These are phyloP conservation scores for Sphyrna mokarran DNA, from an alignment of 2,113 vertebrate species.

Conservation along the genomic window DNA sequence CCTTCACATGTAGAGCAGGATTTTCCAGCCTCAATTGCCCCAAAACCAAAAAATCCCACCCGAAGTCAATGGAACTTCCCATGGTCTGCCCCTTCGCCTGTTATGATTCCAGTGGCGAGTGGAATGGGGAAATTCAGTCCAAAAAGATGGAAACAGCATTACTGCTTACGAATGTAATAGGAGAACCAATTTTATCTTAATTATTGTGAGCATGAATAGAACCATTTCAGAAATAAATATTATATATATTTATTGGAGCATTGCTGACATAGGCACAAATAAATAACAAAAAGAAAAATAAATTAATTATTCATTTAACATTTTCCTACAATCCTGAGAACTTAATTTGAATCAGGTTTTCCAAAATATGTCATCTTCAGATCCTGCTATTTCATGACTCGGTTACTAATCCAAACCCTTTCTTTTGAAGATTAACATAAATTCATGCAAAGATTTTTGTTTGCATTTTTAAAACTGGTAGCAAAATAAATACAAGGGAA, in stretches of 20 bases:
- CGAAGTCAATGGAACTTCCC: too few species aligned
- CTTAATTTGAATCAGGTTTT: background rate
- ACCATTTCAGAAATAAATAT: background rate
- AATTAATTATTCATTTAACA: background rate
- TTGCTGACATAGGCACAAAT: background rate
- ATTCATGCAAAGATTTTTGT: background rate
- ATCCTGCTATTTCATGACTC: background rate
- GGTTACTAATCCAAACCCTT: background rate
- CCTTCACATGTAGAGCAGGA: background rate
- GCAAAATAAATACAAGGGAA: conserved; percentile 1
- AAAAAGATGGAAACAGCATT: background rate
- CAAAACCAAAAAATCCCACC: too few species aligned
- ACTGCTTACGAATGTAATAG: background rate
- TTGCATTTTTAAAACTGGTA: background rate
- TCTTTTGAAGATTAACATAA: background rate
- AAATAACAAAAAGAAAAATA: background rate
- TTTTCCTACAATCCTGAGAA: background rate
- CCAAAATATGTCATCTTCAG: background rate
- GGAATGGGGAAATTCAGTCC: too few species aligned
- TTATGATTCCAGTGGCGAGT: too few species aligned
- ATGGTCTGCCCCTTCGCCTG: too few species aligned
- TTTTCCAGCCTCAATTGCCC: too few species aligned
- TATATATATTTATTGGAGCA: background rate
- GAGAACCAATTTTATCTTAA: background rate
- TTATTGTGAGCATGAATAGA: background rate